Evolutionary conservation across 2,888 invertebrate species (phyloP), one percentile per base, ranked within the genome.

Genomic region (Seira ritae): DNA sequence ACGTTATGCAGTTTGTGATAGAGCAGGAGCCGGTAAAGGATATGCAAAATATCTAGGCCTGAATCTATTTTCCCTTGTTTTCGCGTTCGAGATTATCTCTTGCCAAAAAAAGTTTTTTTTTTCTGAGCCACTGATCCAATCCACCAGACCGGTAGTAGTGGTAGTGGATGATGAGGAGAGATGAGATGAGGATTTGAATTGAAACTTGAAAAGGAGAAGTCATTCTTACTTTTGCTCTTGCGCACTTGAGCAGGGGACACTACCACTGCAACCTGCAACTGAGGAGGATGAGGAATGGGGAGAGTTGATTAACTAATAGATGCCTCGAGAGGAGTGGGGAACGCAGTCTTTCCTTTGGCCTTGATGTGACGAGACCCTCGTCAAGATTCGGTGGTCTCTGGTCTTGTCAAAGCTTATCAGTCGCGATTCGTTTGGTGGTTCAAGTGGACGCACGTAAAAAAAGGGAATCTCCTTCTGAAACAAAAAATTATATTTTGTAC

Each of bases 41-140:
- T 72, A 78, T 78, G 78, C 78, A 78, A 71, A 78, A 81, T 55
- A 81, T 81, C 71, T 81, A 81, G 81, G 81, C 62, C 81, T 81
- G 73, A 81, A 70, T 75, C 81, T 60, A 70, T 81, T 81, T 81
- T 81, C 46, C 65, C 50, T 68, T 68, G 66, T 65, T 77, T 77
- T 55, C 55, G 55, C 55, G 55, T 67, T 68, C 22, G 67, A 68
- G 50, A 74, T 74, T 66, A 20, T 31, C 76, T 66, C 71, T 81
- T 81, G 81, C 81, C 81, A 81, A 81, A 71, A 80, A 70, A 46
- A 31, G 22, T 17, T n/a, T 24, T 71, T 71, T 71, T 23, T 55
- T 19, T 70, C 17, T 80, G 80, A 69, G 73, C 79, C 79, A 79
- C 72, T 80, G 8, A 31, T 31, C 80, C 46, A 31, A 31, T 31